These are phyloP conservation scores for Alouatta palliata DNA, from an alignment of 2,113 vertebrate genomes.

Conservation along the genomic window DNA sequence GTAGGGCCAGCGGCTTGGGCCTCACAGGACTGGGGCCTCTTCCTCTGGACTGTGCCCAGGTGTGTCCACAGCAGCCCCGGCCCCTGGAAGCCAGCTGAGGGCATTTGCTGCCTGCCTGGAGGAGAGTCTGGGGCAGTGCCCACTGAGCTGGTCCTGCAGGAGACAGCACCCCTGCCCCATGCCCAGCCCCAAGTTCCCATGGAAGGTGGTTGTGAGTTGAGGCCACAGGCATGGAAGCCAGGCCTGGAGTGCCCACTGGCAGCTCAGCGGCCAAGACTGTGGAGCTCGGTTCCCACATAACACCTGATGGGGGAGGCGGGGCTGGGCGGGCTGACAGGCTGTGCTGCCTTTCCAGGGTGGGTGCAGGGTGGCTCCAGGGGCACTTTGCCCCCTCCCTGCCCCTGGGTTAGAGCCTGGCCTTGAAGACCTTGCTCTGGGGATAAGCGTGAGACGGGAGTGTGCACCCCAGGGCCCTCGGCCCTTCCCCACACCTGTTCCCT, in stretches of 20 bases:
- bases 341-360: background rate
- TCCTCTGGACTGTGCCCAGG: too few relatives aligned
- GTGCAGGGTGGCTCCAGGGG: background rate
- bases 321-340: background rate
- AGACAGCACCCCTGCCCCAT: too few relatives aligned
- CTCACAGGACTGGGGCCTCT: background rate
- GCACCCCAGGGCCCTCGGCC: background rate
- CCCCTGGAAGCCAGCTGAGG: background rate
- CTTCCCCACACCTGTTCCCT: too few relatives aligned
- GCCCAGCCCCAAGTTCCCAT: too few relatives aligned
- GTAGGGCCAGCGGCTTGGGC: background rate
- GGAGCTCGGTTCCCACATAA: background rate
- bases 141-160: background rate
- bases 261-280: background rate
- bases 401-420: background rate
- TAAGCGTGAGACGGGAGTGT: background rate
- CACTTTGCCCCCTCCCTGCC: background rate
- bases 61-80: background rate
- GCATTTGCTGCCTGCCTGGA: background rate
- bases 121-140: background rate
- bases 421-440: background rate
- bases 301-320: too few relatives aligned
- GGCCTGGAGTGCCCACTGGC: too few relatives aligned
- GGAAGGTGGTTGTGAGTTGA: background rate
- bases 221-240: background rate